phyloP scores from a whole-genome alignment of 2,113 vertebrate genomes.

The Nematolebias whitei region DNA sequence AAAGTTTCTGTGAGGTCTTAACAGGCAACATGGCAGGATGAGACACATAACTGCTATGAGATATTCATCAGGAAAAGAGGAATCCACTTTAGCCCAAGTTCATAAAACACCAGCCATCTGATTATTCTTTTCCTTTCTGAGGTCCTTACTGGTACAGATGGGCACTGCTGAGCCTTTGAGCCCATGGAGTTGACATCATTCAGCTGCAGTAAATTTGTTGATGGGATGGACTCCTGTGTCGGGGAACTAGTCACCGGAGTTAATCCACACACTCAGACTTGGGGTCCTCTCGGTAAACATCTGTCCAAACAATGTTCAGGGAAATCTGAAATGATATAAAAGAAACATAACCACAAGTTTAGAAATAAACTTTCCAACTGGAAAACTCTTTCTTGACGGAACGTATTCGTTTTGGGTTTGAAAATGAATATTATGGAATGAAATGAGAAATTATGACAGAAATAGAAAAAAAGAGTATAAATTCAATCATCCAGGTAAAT shows the following conservation, averaged over 20 bases:
- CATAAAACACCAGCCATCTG: constrained; percentile 2
- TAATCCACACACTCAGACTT: constrained; percentile 7
- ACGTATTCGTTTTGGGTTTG: neutral
- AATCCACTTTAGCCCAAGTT: neutral
- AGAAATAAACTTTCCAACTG: neutral
- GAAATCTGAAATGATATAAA: constrained; percentile 33
- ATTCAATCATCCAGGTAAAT: no score
- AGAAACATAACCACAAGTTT: neutral
- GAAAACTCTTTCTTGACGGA: neutral
- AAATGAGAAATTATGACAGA: no score
- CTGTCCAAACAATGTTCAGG: neutral
- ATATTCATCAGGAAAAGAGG: neutral
- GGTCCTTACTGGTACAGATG: constrained; percentile 16
- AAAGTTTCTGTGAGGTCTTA: constrained; percentile 32
- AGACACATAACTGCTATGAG: constrained; percentile 28
- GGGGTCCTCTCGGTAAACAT: constrained; percentile 8
- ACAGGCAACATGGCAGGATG: constrained; percentile 47
- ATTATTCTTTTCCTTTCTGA: neutral
- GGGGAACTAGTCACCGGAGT: neutral
- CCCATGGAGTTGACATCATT: constrained; percentile 26
- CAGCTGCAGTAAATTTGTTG: constrained; percentile 11
- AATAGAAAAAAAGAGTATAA: no score
- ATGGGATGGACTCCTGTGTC: neutral
- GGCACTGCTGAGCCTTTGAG: neutral
- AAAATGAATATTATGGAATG: neutral